Conservation (phyloP, 2,888 invertebrate genomes). For the Electrophaes corylata region DNA sequence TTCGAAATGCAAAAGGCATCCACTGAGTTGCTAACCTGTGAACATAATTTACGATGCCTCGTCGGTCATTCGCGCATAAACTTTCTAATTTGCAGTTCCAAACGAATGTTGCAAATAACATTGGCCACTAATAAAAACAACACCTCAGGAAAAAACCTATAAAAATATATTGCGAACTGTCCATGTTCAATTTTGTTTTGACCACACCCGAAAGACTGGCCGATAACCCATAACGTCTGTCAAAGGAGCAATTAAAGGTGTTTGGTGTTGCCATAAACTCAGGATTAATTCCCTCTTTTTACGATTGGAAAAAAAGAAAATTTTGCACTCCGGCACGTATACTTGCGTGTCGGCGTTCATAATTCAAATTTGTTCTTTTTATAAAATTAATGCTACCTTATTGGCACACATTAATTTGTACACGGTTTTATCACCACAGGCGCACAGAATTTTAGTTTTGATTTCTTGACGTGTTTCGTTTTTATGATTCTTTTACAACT, state of each 20-base stretch:
- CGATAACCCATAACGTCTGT: conserved; percentile 76
- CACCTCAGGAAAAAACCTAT: conserved; percentile 68
- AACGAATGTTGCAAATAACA: conserved; percentile 68
- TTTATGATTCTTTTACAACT: conserved; percentile 57
- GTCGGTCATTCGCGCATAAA: conserved; percentile 71
- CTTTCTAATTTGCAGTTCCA: conserved; percentile 78
- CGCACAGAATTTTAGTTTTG: conserved; percentile 45
- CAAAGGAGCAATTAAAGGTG: conserved; percentile 81
- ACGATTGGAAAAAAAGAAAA: conserved; percentile 52
- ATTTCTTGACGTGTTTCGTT: conserved; percentile 49
- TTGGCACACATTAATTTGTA: conserved; percentile 56
- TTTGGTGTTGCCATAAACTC: conserved; percentile 74
- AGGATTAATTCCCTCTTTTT: conserved; percentile 67
- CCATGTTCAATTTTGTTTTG: conserved; percentile 70
- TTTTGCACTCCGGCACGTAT: conserved; percentile 55
- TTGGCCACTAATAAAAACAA: conserved; percentile 75
- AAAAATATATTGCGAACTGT: conserved; percentile 75
- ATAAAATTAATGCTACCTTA: conserved; percentile 57
- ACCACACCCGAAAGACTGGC: conserved; percentile 72
- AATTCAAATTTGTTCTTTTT: conserved; percentile 54
- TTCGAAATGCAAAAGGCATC: conserved; percentile 54
- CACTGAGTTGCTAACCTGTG: conserved; percentile 64
- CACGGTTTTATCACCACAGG: conserved; percentile 48
- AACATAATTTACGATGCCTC: conserved; percentile 78
- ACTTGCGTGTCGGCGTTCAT: conserved; percentile 57